Evolutionary conservation across 2,797 vertebrate genomes (phyloP).

Genomic region (Hyperoplus immaculatus): DNA sequence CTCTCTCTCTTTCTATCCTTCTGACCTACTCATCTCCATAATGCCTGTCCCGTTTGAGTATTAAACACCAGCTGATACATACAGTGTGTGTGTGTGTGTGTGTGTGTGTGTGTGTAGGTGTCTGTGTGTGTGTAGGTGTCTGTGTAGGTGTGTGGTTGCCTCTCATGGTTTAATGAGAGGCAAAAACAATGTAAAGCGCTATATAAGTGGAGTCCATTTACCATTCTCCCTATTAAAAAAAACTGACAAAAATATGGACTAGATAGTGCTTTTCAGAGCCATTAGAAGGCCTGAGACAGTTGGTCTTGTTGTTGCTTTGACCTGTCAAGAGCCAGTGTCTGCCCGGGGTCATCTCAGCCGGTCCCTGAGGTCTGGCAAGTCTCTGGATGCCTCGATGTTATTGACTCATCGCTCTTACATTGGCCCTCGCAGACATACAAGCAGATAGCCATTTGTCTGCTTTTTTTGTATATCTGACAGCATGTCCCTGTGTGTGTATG

Average conservation of each 20-base stretch:
- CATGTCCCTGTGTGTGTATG: slow-evolving; percentile 43
- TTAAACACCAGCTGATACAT: slow-evolving; percentile 48
- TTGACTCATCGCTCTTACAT: slow-evolving; percentile 78
- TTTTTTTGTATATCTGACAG: slow-evolving; percentile 70
- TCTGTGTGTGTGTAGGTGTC: too few relatives aligned
- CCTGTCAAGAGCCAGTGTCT: slow-evolving; percentile 44
- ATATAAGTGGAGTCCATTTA: too few relatives aligned
- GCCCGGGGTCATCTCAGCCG: slow-evolving; percentile 62
- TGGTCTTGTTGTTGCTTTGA: slow-evolving; percentile 62
- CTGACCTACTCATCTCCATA: slow-evolving; percentile 74
- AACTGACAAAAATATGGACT: slow-evolving; percentile 57
- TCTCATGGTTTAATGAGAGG: too few relatives aligned
- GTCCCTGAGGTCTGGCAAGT: slow-evolving; percentile 58
- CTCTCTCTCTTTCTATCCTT: slow-evolving; percentile 60
- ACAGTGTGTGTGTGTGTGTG: too few relatives aligned
- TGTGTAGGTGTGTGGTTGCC: too few relatives aligned
- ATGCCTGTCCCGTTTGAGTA: slow-evolving; percentile 58
- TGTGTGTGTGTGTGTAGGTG: too few relatives aligned
- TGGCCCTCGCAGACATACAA: slow-evolving; percentile 64
- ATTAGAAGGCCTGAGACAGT: slow-evolving; percentile 39
- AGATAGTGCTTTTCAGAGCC: slow-evolving; percentile 41
- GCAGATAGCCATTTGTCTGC: slow-evolving; percentile 74
- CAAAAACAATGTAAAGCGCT: too few relatives aligned
- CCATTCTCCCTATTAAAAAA: slow-evolving; percentile 32
- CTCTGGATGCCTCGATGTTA: slow-evolving; percentile 56